Evolutionary conservation across 2,113 vertebrate species (phyloP).

Genomic region (Phycodurus eques): DNA sequence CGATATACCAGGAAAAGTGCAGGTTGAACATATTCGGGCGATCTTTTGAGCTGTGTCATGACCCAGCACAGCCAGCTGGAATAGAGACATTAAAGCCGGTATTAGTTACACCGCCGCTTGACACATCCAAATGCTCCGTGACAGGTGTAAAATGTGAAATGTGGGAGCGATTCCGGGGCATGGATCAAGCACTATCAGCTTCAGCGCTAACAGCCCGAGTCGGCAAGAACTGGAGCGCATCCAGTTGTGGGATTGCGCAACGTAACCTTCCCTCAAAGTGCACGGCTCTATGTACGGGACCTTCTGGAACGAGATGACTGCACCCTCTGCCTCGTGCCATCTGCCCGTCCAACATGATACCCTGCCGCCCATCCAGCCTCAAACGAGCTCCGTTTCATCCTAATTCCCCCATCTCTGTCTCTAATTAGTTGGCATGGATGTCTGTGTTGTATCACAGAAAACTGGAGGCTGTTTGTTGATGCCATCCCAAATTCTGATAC

Average conservation of each 20-base stretch:
- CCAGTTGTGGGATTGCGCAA: constrained; percentile 37
- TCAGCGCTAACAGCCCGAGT: constrained; percentile 4
- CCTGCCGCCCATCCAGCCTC: constrained; percentile 20
- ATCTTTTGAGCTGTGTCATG: background rate
- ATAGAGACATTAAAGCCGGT: constrained; percentile 6
- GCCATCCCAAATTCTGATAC: constrained; percentile 39
- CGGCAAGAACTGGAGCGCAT: constrained; percentile 9
- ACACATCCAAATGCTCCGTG: constrained; percentile 3
- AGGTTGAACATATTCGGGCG: background rate
- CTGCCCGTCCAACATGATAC: constrained; percentile 19
- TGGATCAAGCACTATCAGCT: constrained; percentile 1
- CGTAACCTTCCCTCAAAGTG: constrained; percentile 23
- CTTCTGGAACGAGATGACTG: background rate
- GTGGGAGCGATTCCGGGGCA: background rate
- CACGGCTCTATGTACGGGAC: background rate
- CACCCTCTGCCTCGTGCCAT: constrained; percentile 17
- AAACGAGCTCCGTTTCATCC: constrained; percentile 10
- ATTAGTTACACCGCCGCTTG: constrained; percentile 3
- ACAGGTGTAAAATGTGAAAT: constrained; percentile 12
- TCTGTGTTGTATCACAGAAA: constrained; percentile 9
- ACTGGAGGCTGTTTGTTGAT: constrained; percentile 21
- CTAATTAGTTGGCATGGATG: constrained; percentile 32
- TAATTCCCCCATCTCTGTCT: constrained; percentile 22
- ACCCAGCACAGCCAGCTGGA: constrained; percentile 15
- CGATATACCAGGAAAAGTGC: background rate